Percentiles rank a stretch among this genome's conserved stretches.
Evolutionary conservation across 2,888 invertebrate genomes (phyloP).

Genomic region (Trimorus sp.): DNA sequence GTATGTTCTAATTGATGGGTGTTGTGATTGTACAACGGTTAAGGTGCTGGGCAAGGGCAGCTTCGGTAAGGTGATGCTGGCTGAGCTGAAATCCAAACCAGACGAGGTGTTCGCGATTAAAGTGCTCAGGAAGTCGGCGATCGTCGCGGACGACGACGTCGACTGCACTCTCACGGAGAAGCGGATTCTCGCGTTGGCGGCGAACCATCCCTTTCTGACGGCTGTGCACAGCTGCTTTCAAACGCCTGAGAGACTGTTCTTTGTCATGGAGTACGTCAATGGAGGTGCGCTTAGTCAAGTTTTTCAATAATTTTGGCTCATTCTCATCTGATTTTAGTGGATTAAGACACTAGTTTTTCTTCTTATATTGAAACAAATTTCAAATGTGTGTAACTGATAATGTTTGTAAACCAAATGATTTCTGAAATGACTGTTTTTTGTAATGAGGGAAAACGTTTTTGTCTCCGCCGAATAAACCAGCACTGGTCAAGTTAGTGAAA

Average conservation of each 20-base stretch:
- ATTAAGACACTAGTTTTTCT: too few species aligned
- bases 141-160: conserved; percentile 99
- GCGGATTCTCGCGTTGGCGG: conserved; percentile 97
- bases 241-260: conserved; percentile 97
- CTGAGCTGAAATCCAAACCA: conserved; percentile 92
- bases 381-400: too few species aligned
- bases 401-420: too few species aligned
- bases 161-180: conserved; percentile 99
- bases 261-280: conserved; percentile 99
- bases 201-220: conserved; percentile 98
- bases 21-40: conserved; percentile 78
- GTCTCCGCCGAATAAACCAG: too few species aligned
- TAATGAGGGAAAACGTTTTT: too few species aligned
- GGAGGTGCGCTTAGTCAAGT: conserved; percentile 84
- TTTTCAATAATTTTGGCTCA: too few species aligned
- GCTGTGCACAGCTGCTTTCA: conserved; percentile 99
- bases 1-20: too few species aligned
- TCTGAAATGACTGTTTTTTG: too few species aligned
- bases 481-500: too few species aligned
- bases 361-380: too few species aligned
- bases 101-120: conserved; percentile 96
- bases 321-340: too few species aligned
- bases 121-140: conserved; percentile 98
- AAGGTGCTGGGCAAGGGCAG: conserved; percentile 99
- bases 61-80: conserved; percentile 99